These are phyloP conservation scores for Diplodus sargus DNA, from an alignment of 2,797 vertebrate genomes.

Conservation along the genomic window DNA sequence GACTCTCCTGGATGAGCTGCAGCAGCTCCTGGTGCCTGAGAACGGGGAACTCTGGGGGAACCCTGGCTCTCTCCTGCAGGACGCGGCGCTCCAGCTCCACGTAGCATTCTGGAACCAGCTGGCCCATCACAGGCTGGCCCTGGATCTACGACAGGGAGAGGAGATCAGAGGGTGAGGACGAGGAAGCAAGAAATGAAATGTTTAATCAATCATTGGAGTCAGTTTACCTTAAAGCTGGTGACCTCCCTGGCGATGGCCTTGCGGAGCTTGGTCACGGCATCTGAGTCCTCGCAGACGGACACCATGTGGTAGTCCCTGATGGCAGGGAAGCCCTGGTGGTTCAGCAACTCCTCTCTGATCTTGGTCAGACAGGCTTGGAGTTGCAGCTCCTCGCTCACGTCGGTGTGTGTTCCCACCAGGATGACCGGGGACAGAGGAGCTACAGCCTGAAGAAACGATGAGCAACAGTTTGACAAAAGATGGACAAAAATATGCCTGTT, in stretches of 20 bases:
- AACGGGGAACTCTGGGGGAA: constrained; percentile 91
- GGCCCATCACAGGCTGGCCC: constrained; percentile 94
- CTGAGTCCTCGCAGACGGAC: constrained; percentile 90
- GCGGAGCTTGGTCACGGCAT: constrained; percentile 89
- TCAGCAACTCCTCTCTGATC: constrained; percentile 89
- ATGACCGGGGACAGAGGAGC: constrained; percentile 94
- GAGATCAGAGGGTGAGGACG: neutral
- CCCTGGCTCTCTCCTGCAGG: constrained; percentile 87
- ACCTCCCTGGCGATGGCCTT: constrained; percentile 91
- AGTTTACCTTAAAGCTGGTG: constrained; percentile 89
- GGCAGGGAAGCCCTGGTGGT: constrained; percentile 90
- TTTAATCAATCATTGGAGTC: too few relatives aligned
- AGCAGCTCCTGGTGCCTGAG: constrained; percentile 87
- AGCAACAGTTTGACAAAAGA: neutral
- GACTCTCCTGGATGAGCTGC: constrained; percentile 90
- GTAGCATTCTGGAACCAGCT: constrained; percentile 96
- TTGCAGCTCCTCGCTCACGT: constrained; percentile 88
- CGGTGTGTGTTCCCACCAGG: constrained; percentile 94
- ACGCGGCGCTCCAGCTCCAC: constrained; percentile 93
- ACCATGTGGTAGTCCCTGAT: constrained; percentile 92
- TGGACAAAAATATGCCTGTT: neutral
- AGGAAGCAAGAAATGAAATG: neutral
- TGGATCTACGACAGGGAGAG: constrained; percentile 87
- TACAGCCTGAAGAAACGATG: constrained; percentile 82
- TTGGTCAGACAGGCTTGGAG: constrained; percentile 89